Conservation (phyloP, 1,140 invertebrate species). For the Drosophila carrolli region DNA sequence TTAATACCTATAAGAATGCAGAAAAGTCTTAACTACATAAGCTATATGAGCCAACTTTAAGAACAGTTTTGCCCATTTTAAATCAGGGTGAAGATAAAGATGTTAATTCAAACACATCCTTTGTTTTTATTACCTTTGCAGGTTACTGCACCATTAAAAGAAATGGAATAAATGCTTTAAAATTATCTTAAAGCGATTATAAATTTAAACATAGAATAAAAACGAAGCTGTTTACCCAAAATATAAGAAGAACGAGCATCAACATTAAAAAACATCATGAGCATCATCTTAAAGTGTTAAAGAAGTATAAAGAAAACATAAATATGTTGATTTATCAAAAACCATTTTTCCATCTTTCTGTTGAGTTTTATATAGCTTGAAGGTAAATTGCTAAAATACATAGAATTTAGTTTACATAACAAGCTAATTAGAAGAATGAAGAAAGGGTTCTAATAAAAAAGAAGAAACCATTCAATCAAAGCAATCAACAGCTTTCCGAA, state of each 20-base stretch:
- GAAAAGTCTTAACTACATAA: not conserved
- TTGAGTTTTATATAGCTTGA: not conserved
- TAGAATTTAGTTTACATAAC: not conserved
- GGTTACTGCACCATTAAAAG: not conserved
- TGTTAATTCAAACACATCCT: not conserved
- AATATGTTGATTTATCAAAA: no score
- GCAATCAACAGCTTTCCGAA: slow-evolving; percentile 3
- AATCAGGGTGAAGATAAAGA: no score
- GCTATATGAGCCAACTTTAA: no score
- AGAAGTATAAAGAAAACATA: not conserved
- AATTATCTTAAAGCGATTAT: not conserved
- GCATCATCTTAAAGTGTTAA: no score
- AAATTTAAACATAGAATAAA: no score
- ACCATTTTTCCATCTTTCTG: not conserved
- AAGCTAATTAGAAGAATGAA: not conserved
- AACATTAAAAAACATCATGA: not conserved
- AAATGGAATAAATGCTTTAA: not conserved
- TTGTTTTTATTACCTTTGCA: not conserved
- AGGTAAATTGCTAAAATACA: not conserved
- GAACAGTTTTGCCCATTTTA: no score
- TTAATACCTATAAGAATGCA: no score
- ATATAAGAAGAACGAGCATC: not conserved
- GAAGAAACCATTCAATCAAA: not conserved
- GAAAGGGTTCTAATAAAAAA: not conserved
- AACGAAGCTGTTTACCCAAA: no score